These are phyloP conservation scores for Mesochorus sp. DNA, from an alignment of 2,888 invertebrate species.

Conservation along the genomic window DNA sequence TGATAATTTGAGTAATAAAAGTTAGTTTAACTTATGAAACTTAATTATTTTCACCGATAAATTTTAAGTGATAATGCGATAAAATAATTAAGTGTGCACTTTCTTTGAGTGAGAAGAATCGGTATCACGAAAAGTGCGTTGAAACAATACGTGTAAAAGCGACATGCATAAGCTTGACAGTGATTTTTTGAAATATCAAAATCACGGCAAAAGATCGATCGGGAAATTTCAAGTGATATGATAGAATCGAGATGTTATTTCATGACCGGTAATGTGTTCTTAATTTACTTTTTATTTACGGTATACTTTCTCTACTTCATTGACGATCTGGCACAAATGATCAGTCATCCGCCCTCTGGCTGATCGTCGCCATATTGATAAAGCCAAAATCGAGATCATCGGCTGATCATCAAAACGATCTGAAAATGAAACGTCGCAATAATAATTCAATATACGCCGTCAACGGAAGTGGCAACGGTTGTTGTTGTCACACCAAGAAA, in stretches of 20 bases:
- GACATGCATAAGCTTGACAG: neutral
- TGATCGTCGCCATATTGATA: conserved; percentile 7
- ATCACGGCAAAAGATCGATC: neutral
- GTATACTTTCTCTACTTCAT: neutral
- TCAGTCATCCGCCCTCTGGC: neutral
- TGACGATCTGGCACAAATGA: neutral
- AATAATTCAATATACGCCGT: conserved; percentile 66
- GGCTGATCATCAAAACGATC: too few relatives aligned
- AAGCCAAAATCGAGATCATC: too few relatives aligned
- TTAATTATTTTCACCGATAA: neutral
- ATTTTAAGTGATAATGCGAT: conserved; percentile 5
- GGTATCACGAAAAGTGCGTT: neutral
- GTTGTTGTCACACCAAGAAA: conserved; percentile 71
- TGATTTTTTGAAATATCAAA: neutral
- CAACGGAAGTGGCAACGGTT: conserved; percentile 59
- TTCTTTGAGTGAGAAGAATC: conserved; percentile 1
- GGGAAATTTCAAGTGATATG: neutral
- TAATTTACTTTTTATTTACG: neutral
- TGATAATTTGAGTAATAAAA: neutral
- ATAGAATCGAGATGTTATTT: neutral
- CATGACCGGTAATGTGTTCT: neutral
- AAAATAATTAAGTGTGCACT: neutral
- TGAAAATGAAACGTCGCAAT: conserved; percentile 73
- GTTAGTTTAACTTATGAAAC: neutral
- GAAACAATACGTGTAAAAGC: neutral